These are phyloP conservation scores for Phalacrocorax pelagicus DNA, from an alignment of 2,113 vertebrate species.

Conservation along the genomic window DNA sequence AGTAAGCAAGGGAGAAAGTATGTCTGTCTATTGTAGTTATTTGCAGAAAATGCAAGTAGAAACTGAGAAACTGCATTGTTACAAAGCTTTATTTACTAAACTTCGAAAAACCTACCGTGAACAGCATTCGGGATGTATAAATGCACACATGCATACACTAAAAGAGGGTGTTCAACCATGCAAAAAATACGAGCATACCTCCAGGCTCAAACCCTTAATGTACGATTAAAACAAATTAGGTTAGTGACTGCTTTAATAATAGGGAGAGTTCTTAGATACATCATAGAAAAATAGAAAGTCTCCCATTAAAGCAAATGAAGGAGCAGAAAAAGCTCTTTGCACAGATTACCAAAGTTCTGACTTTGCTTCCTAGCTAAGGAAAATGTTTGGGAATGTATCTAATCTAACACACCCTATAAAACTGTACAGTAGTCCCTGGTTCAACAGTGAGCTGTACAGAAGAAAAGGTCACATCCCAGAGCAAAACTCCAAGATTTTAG, in stretches of 20 bases:
- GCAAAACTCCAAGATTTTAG: not conserved
- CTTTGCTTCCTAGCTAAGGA: not conserved
- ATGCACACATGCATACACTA: not conserved
- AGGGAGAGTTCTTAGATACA: not conserved
- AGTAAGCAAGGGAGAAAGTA: not conserved
- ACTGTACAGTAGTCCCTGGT: conserved; percentile 1
- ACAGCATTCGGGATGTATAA: not conserved
- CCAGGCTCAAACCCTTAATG: not conserved
- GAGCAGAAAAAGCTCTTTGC: not conserved
- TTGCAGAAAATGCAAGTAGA: not conserved
- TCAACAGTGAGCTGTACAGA: not conserved
- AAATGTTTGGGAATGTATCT: conserved; percentile 16
- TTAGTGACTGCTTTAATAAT: not conserved
- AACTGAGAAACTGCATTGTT: not conserved
- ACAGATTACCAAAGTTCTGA: not conserved
- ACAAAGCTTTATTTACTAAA: not conserved
- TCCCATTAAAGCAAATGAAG: not conserved
- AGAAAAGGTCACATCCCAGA: not conserved
- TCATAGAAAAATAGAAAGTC: not conserved
- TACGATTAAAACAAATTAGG: not conserved
- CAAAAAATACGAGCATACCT: conserved; percentile 17
- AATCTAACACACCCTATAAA: conserved; percentile 39
- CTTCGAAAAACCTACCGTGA: not conserved
- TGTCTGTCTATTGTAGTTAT: not conserved
- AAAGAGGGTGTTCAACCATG: not conserved